Conservation (phyloP, 2,797 vertebrate species). For the Etheostoma perlongum region DNA sequence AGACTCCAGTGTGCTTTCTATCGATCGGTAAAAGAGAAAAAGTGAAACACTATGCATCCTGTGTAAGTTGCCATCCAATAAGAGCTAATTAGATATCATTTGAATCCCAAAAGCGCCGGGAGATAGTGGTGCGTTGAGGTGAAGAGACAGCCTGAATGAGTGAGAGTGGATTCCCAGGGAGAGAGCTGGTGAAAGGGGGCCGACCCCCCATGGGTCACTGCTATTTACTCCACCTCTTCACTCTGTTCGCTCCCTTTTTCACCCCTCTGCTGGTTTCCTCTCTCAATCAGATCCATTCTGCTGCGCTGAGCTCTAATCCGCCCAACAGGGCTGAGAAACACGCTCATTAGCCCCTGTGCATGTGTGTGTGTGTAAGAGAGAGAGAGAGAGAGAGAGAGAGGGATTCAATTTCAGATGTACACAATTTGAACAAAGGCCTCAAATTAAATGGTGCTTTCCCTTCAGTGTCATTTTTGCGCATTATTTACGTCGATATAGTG, state of each 20-base stretch:
- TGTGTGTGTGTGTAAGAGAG: conserved; percentile 14
- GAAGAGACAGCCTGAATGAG: conserved; percentile 57
- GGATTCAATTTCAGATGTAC: conserved; percentile 31
- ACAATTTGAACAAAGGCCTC: conserved; percentile 17
- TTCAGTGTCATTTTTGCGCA: conserved; percentile 8
- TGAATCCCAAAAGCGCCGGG: conserved; percentile 78
- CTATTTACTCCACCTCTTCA: conserved; percentile 54
- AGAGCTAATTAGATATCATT: conserved; percentile 83
- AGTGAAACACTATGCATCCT: conserved; percentile 57
- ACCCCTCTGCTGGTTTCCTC: conserved; percentile 60
- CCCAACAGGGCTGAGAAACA: conserved; percentile 67
- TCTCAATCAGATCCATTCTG: conserved; percentile 73
- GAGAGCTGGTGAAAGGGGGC: conserved; percentile 56
- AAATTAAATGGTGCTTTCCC: background rate
- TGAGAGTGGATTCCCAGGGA: conserved; percentile 64
- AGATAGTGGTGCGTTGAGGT: conserved; percentile 64
- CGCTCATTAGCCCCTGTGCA: conserved; percentile 59
- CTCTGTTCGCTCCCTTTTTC: conserved; percentile 46
- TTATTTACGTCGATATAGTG: background rate
- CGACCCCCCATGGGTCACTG: conserved; percentile 64
- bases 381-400: background rate
- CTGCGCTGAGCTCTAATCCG: conserved; percentile 59
- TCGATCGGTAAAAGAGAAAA: conserved; percentile 45
- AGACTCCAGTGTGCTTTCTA: conserved; percentile 37
- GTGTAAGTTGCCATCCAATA: conserved; percentile 77